Conservation (phyloP, 1,140 invertebrate genomes). For the Philopotamus ludificatus region DNA sequence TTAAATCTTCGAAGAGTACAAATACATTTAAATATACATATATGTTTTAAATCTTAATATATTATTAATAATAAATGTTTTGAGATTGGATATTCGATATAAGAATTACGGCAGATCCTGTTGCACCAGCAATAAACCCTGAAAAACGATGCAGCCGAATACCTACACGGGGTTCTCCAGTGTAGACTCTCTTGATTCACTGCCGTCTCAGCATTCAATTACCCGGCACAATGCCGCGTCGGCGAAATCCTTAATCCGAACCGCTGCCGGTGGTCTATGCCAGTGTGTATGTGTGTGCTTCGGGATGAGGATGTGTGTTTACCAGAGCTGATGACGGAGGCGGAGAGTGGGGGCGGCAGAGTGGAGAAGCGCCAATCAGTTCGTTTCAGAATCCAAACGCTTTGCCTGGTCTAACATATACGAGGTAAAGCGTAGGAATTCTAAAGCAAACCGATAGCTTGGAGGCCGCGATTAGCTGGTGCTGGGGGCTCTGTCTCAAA, state of each 20-base stretch:
- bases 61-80: not conserved
- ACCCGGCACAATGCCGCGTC: slow-evolving; percentile 13
- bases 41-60: not conserved
- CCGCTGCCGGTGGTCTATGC: too few relatives aligned
- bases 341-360: not conserved
- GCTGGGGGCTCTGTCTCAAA: not conserved
- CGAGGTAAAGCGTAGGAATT: slow-evolving; percentile 43
- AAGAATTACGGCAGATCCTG: not conserved
- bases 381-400: slow-evolving; percentile 43
- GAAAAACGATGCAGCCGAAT: slow-evolving; percentile 6
- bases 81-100: not conserved
- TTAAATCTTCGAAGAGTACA: too few relatives aligned
- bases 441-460: slow-evolving; percentile 37
- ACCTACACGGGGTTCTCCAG: not conserved
- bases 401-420: slow-evolving; percentile 31
- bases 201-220: slow-evolving; percentile 13
- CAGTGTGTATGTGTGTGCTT: not conserved
- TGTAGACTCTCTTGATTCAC: not conserved
- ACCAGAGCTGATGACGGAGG: not conserved
- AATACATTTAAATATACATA: too few relatives aligned
- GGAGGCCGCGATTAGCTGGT: not conserved
- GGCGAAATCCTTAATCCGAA: not conserved
- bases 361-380: slow-evolving; percentile 27
- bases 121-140: not conserved
- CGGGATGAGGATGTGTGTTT: not conserved